Conservation (phyloP, 2,888 invertebrate genomes). For the Drosophila multiciliata region DNA sequence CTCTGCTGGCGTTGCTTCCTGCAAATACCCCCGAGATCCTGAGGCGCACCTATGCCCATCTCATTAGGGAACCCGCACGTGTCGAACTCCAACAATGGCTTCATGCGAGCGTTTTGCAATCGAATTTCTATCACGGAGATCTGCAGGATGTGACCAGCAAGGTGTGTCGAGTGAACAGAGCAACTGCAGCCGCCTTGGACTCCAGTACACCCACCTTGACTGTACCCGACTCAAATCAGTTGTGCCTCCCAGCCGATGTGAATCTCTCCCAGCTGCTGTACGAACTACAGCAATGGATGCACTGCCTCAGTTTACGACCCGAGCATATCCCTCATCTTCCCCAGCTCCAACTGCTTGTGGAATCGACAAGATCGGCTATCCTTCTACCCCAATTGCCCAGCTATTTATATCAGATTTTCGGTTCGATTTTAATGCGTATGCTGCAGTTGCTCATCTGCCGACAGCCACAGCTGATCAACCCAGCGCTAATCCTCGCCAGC, state of each 20-base stretch:
- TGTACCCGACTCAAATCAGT: slow-evolving; percentile 34
- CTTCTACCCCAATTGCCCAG: slow-evolving; percentile 74
- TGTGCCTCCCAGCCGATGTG: slow-evolving; percentile 33
- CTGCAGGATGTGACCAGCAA: slow-evolving; percentile 71
- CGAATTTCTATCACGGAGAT: slow-evolving; percentile 72
- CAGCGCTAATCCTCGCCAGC: slow-evolving; percentile 54
- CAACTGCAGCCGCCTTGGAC: slow-evolving; percentile 1
- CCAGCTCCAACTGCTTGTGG: slow-evolving; percentile 58
- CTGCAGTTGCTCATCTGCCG: slow-evolving; percentile 79
- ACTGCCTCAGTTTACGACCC: slow-evolving; percentile 73
- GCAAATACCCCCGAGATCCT: slow-evolving; percentile 86
- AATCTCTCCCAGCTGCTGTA: slow-evolving; percentile 77
- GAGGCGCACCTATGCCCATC: slow-evolving; percentile 85
- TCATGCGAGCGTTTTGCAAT: slow-evolving; percentile 84
- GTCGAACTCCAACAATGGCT: slow-evolving; percentile 87
- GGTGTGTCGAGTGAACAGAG: slow-evolving; percentile 66
- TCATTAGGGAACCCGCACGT: slow-evolving; percentile 86
- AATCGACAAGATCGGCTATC: slow-evolving; percentile 57
- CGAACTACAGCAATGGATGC: slow-evolving; percentile 81
- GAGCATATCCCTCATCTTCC: slow-evolving; percentile 59
- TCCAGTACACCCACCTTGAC: not conserved
- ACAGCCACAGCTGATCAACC: slow-evolving; percentile 64
- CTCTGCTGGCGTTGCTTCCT: slow-evolving; percentile 86
- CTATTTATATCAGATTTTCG: slow-evolving; percentile 77
- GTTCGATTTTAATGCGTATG: slow-evolving; percentile 74